A percentile compares a stretch with the other conserved stretches of the same genome.
Conservation (phyloP, 1,140 invertebrate species). For the Orussus abietinus region DNA sequence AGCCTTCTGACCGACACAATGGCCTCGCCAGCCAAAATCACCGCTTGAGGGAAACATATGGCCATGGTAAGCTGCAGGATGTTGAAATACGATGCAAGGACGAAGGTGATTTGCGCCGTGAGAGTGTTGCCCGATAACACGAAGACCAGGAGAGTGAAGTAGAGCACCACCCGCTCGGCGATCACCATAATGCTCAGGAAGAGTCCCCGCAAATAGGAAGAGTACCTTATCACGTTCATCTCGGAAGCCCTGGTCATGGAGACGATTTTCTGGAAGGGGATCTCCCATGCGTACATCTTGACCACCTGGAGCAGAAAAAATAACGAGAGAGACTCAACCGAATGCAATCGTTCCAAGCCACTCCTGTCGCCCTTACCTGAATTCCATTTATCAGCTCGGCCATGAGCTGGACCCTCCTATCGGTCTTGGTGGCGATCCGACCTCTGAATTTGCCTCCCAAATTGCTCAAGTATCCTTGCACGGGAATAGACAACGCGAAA, state of each 20-base stretch:
- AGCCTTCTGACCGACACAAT: constrained; percentile 64
- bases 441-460: constrained; percentile 54
- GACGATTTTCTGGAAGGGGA: constrained; percentile 62
- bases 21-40: constrained; percentile 64
- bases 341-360: not conserved
- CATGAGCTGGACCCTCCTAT: constrained; percentile 74
- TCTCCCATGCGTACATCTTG: constrained; percentile 80
- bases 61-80: constrained; percentile 61
- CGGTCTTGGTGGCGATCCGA: constrained; percentile 61
- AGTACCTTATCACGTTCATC: constrained; percentile 63
- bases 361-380: too few species aligned
- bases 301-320: constrained; percentile 56
- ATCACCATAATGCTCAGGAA: constrained; percentile 69
- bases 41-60: constrained; percentile 68
- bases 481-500: constrained; percentile 59
- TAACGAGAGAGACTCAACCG: not conserved
- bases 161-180: constrained; percentile 69
- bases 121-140: constrained; percentile 64
- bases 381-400: constrained; percentile 72
- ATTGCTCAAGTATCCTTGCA: constrained; percentile 63
- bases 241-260: constrained; percentile 58
- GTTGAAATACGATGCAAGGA: constrained; percentile 67
- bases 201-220: constrained; percentile 68
- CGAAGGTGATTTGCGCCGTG: constrained; percentile 62
- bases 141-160: constrained; percentile 68